A percentile compares a stretch with the other conserved stretches of the same genome.
These are phyloP conservation scores for Mormyrus iriodes DNA, from an alignment of 2,113 vertebrate genomes.

Conservation along the genomic window DNA sequence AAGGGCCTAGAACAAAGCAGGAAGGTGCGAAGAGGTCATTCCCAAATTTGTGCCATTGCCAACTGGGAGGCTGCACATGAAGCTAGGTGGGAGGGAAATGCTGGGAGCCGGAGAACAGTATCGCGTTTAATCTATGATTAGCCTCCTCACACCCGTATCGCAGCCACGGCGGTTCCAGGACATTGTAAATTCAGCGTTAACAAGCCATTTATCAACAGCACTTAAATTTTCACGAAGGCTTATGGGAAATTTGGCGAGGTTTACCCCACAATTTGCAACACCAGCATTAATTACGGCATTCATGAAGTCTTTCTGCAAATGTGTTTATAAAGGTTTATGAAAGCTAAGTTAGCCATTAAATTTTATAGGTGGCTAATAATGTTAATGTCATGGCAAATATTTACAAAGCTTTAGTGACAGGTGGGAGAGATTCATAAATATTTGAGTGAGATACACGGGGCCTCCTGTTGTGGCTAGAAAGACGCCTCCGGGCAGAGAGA, in stretches of 20 bases:
- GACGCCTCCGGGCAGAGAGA: neutral
- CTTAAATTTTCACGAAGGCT: neutral
- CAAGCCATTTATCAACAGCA: neutral
- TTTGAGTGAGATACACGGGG: neutral
- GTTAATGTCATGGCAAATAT: neutral
- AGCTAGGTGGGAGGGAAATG: neutral
- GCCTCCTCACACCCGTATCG: neutral
- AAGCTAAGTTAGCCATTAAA: neutral
- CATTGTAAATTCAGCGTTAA: neutral
- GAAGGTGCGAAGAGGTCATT: neutral
- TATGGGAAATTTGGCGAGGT: neutral
- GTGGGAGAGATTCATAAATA: constrained; percentile 6
- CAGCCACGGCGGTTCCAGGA: neutral
- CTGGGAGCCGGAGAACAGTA: neutral
- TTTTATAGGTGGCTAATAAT: neutral
- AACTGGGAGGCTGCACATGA: neutral
- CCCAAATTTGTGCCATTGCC: neutral
- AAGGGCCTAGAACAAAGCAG: neutral
- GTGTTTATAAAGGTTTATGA: neutral
- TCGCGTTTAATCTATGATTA: neutral
- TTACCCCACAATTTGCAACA: neutral
- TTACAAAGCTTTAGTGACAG: neutral
- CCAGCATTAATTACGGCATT: neutral
- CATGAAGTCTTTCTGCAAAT: neutral
- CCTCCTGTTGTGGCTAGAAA: neutral